Percentiles rank a stretch among this genome's conserved stretches.
Conservation (phyloP, 2,797 vertebrate genomes). For the Pangasius sanitwongsei region DNA sequence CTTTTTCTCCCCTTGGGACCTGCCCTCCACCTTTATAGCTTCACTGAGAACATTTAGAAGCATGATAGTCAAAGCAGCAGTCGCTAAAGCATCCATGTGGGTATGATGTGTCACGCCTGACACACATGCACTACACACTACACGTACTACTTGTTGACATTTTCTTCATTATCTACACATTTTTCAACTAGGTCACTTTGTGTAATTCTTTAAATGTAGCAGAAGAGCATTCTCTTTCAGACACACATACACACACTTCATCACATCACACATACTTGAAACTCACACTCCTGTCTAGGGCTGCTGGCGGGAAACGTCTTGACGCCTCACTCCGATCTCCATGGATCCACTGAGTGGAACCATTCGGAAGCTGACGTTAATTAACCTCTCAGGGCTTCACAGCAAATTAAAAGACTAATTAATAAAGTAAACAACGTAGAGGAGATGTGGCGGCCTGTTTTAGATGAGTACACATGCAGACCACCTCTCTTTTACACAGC, state of each 20-base stretch:
- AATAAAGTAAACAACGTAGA: constrained; percentile 61
- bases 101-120: constrained; percentile 6
- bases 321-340: constrained; percentile 45
- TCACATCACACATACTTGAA: constrained; percentile 32
- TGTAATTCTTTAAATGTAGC: constrained; percentile 23
- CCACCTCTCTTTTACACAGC: constrained; percentile 10
- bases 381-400: constrained; percentile 64
- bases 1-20: constrained; percentile 4
- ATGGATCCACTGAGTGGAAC: constrained; percentile 49
- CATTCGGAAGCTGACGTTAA: constrained; percentile 56
- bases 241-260: constrained; percentile 37
- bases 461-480: constrained; percentile 42
- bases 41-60: constrained; percentile 41
- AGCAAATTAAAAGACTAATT: constrained; percentile 61
- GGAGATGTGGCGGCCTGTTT: constrained; percentile 41
- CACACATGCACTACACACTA: not conserved
- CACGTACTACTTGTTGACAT: not conserved
- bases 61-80: constrained; percentile 27
- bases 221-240: not conserved
- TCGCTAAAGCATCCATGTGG: constrained; percentile 31
- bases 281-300: constrained; percentile 41
- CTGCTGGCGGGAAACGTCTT: constrained; percentile 48
- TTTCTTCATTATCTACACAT: constrained; percentile 4
- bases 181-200: constrained; percentile 31
- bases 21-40: constrained; percentile 19